phyloP scores from a whole-genome alignment of 2,797 vertebrate genomes.

The Epinephelus awoara region DNA sequence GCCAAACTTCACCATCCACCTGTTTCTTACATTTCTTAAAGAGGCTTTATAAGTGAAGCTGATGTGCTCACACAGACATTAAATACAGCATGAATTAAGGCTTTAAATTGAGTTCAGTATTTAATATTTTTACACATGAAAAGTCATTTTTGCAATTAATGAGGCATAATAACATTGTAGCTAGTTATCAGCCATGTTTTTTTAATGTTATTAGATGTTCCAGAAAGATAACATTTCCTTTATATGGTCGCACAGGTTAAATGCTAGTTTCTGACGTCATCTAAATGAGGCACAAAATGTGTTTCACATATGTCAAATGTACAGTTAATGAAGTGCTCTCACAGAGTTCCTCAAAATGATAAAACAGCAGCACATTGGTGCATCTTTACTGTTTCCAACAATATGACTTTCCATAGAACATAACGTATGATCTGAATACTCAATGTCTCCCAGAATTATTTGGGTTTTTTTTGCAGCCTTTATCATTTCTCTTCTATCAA shows the following conservation, averaged over 20 bases:
- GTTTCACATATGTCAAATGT: neutral
- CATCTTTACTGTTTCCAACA: neutral
- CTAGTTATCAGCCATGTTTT: neutral
- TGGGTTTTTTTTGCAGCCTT: neutral
- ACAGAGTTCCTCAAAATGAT: neutral
- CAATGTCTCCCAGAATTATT: neutral
- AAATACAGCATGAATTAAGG: neutral
- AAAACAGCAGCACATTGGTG: neutral
- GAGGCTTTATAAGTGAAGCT: neutral
- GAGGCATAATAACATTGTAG: too few relatives aligned
- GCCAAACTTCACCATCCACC: neutral
- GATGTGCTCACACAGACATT: neutral
- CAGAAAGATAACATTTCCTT: slow-evolving; percentile 7
- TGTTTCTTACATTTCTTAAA: neutral
- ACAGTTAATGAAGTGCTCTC: neutral
- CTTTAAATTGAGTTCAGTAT: neutral
- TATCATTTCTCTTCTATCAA: neutral
- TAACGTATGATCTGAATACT: neutral
- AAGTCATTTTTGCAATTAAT: neutral
- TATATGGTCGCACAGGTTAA: neutral
- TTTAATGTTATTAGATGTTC: neutral
- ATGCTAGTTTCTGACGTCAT: slow-evolving; percentile 20
- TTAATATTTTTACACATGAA: neutral
- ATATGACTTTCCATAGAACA: neutral
- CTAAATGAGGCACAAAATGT: neutral